Base-by-base conservation (phyloP, 2,797 vertebrate species). In the Odontamblyopus lacepedii region DNA sequence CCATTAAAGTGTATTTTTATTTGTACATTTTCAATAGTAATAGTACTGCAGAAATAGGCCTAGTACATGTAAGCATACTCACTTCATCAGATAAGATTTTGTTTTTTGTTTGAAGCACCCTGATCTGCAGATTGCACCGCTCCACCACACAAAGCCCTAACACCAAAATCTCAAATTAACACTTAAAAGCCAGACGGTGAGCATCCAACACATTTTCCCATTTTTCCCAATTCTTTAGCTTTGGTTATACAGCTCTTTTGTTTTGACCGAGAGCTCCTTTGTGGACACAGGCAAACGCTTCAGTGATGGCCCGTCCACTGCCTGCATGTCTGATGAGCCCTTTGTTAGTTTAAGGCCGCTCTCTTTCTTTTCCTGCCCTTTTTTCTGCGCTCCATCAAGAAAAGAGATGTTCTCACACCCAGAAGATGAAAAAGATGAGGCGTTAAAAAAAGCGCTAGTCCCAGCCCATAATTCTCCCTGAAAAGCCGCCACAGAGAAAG, bases 341-440 rank as follows among this genome's bases (percentile, higher is more conserved):
- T 87, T 91, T 84, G 79, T 86, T 82, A 68, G 75, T 71, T 73
- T 88, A 90, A 78, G 69, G 83, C 83, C 62, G 72, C 69, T 75
- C 73, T 73, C 75, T 78, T 83, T 81, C 66, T 74, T 87, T 87
- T 92, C 85, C 76, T 70, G 80, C 68, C 67, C 38, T 41, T 73
- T 74, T 64, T 76, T 75, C 59, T 44, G 38, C 56, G 18, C 59
- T 88, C 87, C 74, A 78, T 86, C 80, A 84, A 83, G 80, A 87
- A 91, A 85, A 77, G 64, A 87, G 78, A 81, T 61, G 63, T 91
- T 89, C 82, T 87, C 89, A 88, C 86, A 87, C 79, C 69, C 75
- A 67, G 84, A 83, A 80, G 77, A 67, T 61, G 72, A 79, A 81
- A 83, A 81, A 63, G 73, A 72, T 5, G 13, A n/a, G 69, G 50